Evolutionary conservation across 2,797 vertebrate genomes (phyloP).

Genomic region (Paedocypris micromegethes): DNA sequence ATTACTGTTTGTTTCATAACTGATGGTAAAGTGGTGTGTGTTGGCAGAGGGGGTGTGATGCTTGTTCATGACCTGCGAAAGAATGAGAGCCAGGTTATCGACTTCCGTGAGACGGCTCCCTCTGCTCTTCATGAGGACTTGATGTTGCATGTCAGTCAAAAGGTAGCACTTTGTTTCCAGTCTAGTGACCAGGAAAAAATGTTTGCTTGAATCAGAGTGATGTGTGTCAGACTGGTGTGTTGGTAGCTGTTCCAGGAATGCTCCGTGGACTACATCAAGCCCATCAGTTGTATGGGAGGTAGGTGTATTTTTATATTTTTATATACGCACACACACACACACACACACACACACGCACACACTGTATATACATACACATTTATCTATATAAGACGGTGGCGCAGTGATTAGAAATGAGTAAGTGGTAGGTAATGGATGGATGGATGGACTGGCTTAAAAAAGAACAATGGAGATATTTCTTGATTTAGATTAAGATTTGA

Average conservation of each 20-base stretch:
- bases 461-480: neutral
- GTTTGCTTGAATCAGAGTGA: neutral
- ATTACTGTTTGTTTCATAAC: neutral
- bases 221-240: conserved; percentile 75
- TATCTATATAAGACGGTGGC: too few species aligned
- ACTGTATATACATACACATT: too few species aligned
- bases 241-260: conserved; percentile 92
- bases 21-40: neutral
- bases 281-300: conserved; percentile 92
- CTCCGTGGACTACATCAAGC: conserved; percentile 87
- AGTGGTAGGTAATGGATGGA: too few species aligned
- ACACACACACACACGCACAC: too few species aligned
- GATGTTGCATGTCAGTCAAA: conserved; percentile 70
- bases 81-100: conserved; percentile 86
- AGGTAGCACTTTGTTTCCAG: conserved; percentile 62
- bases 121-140: conserved; percentile 73
- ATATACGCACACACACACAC: too few species aligned
- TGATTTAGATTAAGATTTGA: neutral
- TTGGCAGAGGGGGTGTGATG: conserved; percentile 90
- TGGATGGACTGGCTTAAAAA: too few species aligned
- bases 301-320: conserved; percentile 44
- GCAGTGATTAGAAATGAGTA: too few species aligned
- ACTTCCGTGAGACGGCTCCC: conserved; percentile 93
- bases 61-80: conserved; percentile 89
- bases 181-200: too few species aligned